phyloP scores from a whole-genome alignment of 2,888 invertebrate species.

The Tetragonula carbonaria region DNA sequence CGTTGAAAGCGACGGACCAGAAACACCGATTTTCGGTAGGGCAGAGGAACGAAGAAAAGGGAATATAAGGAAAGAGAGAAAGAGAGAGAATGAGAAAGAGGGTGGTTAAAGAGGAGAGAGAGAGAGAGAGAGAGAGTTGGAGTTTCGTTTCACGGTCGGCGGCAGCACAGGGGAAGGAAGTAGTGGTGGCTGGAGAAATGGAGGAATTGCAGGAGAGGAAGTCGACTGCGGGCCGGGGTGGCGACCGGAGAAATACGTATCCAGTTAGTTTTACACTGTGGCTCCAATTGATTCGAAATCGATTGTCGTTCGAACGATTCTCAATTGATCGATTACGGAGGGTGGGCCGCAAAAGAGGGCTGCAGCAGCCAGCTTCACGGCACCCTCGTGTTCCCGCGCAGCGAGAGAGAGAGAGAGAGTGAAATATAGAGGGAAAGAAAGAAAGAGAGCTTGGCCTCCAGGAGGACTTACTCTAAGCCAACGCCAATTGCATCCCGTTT shows the following conservation, averaged over 20 bases:
- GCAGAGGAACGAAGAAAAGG: not conserved
- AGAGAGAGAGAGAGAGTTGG: conserved; percentile 32
- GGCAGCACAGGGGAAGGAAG: conserved; percentile 46
- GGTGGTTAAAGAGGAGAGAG: conserved; percentile 19
- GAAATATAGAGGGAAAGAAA: not conserved
- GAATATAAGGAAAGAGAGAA: conserved; percentile 12
- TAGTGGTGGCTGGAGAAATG: conserved; percentile 45
- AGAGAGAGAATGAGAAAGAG: conserved; percentile 22
- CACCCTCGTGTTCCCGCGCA: conserved; percentile 26
- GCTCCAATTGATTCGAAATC: conserved; percentile 83
- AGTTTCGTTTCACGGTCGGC: conserved; percentile 61
- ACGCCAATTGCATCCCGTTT: conserved; percentile 79
- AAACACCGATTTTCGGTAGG: conserved; percentile 1
- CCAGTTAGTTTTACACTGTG: conserved; percentile 82
- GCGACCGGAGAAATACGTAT: conserved; percentile 80
- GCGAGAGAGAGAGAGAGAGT: not conserved
- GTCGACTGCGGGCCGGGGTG: conserved; percentile 67
- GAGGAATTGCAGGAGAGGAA: conserved; percentile 65
- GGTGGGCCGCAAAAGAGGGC: conserved; percentile 64
- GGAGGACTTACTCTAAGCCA: conserved; percentile 76
- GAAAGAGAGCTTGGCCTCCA: conserved; percentile 62
- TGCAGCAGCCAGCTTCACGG: conserved; percentile 46
- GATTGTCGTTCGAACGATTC: conserved; percentile 83
- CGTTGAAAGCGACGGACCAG: conserved; percentile 31
- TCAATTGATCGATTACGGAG: conserved; percentile 82